Evolutionary conservation across 2,113 vertebrate genomes (phyloP), one percentile per base, ranked within the genome.

Genomic region (Lepus timidus): DNA sequence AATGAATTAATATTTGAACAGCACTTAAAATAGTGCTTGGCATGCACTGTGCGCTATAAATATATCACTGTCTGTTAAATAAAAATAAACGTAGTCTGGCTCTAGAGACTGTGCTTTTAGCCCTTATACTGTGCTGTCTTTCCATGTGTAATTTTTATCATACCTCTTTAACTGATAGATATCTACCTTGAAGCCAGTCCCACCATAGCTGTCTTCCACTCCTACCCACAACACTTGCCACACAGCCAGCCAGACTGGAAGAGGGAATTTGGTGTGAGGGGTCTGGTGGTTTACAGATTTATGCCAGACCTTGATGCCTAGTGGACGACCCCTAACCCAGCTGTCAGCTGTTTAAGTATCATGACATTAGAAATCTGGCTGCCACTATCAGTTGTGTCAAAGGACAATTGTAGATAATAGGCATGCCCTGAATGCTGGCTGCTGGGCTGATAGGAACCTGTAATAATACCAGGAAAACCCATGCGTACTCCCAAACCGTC

Each of bases 1-100:
- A 51, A 73, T 82, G 76, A 88, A 96, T 97, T 90, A 96, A 88
- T 90, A 92, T 95, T 96, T 96, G 85, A 92, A 81, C 23, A 58
- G 62, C 76, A 65, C 52, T 93, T 92, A 88, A 33, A 96, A 90
- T 52, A 93, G 84, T n/a, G 27, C 22, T 81, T 90, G 92, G 90
- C 90, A 51, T 62, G 58, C 68, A 78, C 39, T 5, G n/a, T 39
- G 12, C 19, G 78, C 76, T 95, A 49, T 95, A 39, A 96, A 64
- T 94, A 82, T 68, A 49, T 94, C 80, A 64, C n/a, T 71, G 88
- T 92, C 88, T 88, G 49, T 96, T 85, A 71, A 87, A 81, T 85
- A 88, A 88, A 93, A 75, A 90, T 93, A 92, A 96, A 90, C 22
- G 51, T 14, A 65, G 73, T n/a, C 90, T 87, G 90, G 62, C 93